phyloP scores from a whole-genome alignment of 2,113 vertebrate genomes.

The Oostethus manadensis region DNA sequence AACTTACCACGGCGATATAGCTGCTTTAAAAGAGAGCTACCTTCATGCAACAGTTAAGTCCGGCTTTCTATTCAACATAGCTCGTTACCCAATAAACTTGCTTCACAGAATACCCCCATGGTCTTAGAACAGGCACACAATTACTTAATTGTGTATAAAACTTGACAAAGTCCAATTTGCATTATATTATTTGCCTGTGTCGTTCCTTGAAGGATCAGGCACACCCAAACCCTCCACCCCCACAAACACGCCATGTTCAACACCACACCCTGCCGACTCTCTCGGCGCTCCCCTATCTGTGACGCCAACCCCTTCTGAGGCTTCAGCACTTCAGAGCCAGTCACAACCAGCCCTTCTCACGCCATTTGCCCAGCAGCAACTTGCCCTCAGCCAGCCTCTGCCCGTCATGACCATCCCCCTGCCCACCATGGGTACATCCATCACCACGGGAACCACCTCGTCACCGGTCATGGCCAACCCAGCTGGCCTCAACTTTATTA shows the following conservation, averaged over 20 bases:
- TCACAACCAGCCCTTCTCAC: conserved; percentile 82
- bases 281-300: conserved; percentile 80
- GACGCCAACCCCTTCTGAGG: conserved; percentile 82
- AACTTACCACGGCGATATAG: too few relatives aligned
- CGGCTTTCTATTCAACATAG: too few relatives aligned
- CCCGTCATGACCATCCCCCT: conserved; percentile 96
- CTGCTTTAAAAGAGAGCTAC: too few relatives aligned
- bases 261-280: conserved; percentile 85
- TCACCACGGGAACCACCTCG: conserved; percentile 87
- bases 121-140: not conserved
- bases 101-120: too few relatives aligned
- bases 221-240: conserved; percentile 96
- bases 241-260: conserved; percentile 91
- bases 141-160: not conserved
- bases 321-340: conserved; percentile 64
- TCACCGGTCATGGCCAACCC: conserved; percentile 90
- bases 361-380: conserved; percentile 90
- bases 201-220: conserved; percentile 82
- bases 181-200: not conserved
- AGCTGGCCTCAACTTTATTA: conserved; percentile 93
- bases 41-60: too few relatives aligned
- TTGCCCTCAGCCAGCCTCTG: conserved; percentile 86
- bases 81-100: too few relatives aligned
- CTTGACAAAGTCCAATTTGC: not conserved
- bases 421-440: conserved; percentile 90